phyloP scores from a whole-genome alignment of 2,797 vertebrate genomes.

The Labroides dimidiatus region DNA sequence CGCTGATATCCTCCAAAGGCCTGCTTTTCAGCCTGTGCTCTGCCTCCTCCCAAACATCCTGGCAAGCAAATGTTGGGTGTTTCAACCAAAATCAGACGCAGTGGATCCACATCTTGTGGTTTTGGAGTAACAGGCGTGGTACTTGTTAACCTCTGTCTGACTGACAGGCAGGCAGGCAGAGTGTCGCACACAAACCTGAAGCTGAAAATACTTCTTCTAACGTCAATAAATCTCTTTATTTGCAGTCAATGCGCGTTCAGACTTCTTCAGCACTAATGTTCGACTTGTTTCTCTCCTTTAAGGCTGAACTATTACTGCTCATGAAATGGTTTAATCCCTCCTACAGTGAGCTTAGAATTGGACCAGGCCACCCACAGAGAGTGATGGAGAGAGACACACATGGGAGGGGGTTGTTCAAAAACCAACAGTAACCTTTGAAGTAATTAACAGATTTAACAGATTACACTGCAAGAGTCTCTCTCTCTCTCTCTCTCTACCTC shows the following conservation, averaged over 20 bases:
- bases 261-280: too few species aligned
- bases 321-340: conserved; percentile 44
- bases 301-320: conserved; percentile 30
- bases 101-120: conserved; percentile 29
- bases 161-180: conserved; percentile 16
- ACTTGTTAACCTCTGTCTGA: conserved; percentile 40
- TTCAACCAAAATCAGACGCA: not conserved
- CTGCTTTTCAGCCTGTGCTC: conserved; percentile 4
- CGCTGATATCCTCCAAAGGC: conserved; percentile 37
- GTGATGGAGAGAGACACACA: conserved; percentile 22
- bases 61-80: conserved; percentile 27
- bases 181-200: conserved; percentile 31
- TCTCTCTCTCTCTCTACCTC: not conserved
- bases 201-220: conserved; percentile 16
- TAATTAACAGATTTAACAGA: conserved; percentile 68
- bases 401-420: conserved; percentile 39
- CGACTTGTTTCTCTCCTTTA: conserved; percentile 25
- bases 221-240: conserved; percentile 11
- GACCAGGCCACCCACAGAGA: conserved; percentile 71
- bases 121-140: conserved; percentile 45
- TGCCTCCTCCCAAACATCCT: conserved; percentile 14
- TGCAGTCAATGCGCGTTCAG: too few species aligned
- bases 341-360: conserved; percentile 24
- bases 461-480: conserved; percentile 33
- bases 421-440: conserved; percentile 55